Evolutionary conservation across 2,797 vertebrate genomes (phyloP), one percentile per base, ranked within the genome.

Genomic region (Pangasius sanitwongsei): DNA sequence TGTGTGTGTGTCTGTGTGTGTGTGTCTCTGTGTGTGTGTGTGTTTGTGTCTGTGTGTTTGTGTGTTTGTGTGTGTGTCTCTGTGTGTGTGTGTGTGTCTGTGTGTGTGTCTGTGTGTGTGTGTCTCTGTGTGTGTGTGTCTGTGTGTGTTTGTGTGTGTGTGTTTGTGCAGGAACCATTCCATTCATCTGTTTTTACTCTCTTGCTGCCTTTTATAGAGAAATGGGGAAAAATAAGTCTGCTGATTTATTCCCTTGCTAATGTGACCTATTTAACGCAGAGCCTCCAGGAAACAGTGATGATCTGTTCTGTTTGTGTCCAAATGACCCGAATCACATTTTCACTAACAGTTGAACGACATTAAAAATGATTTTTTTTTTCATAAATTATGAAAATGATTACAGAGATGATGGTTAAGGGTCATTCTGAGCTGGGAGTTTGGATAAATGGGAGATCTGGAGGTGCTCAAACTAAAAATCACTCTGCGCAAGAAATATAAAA

Each of bases 221-320:
- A 48, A 67, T 65, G 25, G 57, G 80, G 37, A 63, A 63, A 55
- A 63, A 83, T 25, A 8, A 28, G 59, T 16, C 59, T n/a, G 53
- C 78, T 65, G 59, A 65, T 48, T 65, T 82, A 25, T n/a, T 63
- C 34, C 37, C 25, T 48, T 63, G 37, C 8, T 65, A 65, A 83
- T 48, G 82, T 83, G 82, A 83, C 82, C 61, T 65, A 83, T 65
- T 83, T 83, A 63, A 8, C 1, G 12, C 13, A 1, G 57, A 44
- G 81, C 81, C 81, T 83, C 15, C 59, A 83, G 82, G 82, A 83
- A 83, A n/a, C 61, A n/a, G 37, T n/a, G 82, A 83, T 9, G 23
- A 28, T 83, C 6, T 48, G 57, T 61, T 41, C 80, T 61, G 59
- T 83, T 48, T 48, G 28, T 18, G 41, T 48, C 82, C 12, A n/a